Conservation (phyloP, 2,113 vertebrate genomes). For the Peromyscus californicus region DNA sequence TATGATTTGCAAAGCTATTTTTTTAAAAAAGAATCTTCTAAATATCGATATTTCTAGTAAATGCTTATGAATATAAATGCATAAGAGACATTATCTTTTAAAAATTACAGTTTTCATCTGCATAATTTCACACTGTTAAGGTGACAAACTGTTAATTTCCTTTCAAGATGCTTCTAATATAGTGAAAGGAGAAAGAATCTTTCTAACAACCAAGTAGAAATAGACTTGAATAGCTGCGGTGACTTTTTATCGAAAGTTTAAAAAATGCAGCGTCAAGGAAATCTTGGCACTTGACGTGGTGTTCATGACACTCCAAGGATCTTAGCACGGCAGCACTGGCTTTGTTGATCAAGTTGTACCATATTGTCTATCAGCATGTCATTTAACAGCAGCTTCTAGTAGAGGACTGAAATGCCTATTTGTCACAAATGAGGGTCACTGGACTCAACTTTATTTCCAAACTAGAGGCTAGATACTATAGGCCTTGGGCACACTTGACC, state of each 20-base stretch:
- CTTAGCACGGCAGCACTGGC: constrained; percentile 31
- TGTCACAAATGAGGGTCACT: not conserved
- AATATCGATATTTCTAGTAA: constrained; percentile 81
- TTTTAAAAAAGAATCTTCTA: constrained; percentile 53
- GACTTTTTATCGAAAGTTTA: constrained; percentile 83
- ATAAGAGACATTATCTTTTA: constrained; percentile 81
- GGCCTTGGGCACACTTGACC: not conserved
- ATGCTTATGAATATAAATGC: constrained; percentile 81
- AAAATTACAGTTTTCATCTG: constrained; percentile 81
- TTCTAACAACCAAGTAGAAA: constrained; percentile 74
- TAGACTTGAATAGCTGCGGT: constrained; percentile 72
- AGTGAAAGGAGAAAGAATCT: constrained; percentile 72
- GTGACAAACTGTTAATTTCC: constrained; percentile 84
- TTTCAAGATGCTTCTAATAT: constrained; percentile 81
- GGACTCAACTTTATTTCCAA: not conserved
- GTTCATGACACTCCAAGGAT: constrained; percentile 55
- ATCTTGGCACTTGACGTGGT: constrained; percentile 72
- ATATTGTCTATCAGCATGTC: constrained; percentile 70
- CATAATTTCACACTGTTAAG: constrained; percentile 82
- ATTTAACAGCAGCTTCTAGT: constrained; percentile 41
- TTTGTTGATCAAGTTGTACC: constrained; percentile 73
- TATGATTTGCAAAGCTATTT: constrained; percentile 74
- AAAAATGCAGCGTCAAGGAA: constrained; percentile 80
- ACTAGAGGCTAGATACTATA: not conserved
- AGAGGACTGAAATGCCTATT: not conserved